Base-by-base conservation (phyloP, 1,140 invertebrate genomes). In the Elymnias hypermnestra region DNA sequence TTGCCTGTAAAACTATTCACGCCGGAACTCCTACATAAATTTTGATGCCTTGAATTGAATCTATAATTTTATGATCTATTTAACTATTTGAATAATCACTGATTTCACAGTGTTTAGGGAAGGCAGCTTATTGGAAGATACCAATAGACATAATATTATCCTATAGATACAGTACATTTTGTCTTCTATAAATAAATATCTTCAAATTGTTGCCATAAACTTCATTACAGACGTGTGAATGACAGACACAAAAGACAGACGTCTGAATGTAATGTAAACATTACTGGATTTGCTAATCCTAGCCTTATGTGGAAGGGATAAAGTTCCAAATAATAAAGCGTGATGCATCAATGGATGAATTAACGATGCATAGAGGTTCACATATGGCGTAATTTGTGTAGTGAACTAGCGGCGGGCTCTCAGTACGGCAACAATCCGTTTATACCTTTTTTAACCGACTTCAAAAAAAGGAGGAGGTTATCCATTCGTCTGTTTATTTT, bases 331-430 rank as follows among this genome's bases (percentile, higher is more conserved):
- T 47, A 3, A 3, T 4, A 5, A 6, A 13, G 9, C 15, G n/a
- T 5, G 9, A 7, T 15, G 26, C n/a, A 33, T 22, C 38, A 40
- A 40, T 39, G 29, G 29, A 17, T 28, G 38, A 13, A 35, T 40
- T 47, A 40, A 17, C 17, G 17, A 38, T 37, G 12, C 25, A 21
- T 29, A 17, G 26, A 33, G 26, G 26, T 28, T 46, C 43, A 46
- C 43, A 46, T 47, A 31, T 39, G 36, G 26, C 26, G 36, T 39
- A 47, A 39, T 39, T 26, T 33, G 29, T 33, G 12, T 17, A 10
- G 35, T 45, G 35, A 37, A 28, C 26, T 8, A 29, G 26, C 7
- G 26, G 26, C 4, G 26, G 4, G 26, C 9, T 29, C 10, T 13
- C 13, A 12, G 1, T 29, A 29, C 26, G 9, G 26, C 10, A 29